A percentile compares a stretch with the other conserved stretches of the same genome.
Conservation (phyloP, 2,113 vertebrate species). For the Sinocyclocheilus anshuiensis region DNA sequence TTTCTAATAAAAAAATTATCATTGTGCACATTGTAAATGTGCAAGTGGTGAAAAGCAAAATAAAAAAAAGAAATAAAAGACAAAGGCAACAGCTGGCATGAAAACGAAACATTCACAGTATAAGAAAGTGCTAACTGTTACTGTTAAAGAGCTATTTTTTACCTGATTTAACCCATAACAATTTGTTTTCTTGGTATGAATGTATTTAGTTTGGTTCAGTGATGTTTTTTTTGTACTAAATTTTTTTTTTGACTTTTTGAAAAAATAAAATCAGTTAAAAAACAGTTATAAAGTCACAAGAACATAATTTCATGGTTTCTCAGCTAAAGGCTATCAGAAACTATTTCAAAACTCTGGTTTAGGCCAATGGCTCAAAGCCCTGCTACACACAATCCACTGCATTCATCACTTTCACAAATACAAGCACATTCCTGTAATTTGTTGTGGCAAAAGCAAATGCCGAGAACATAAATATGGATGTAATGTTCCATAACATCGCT, state of each 20-base stretch:
- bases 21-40: background rate
- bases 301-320: background rate
- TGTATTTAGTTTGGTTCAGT: background rate
- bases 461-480: conserved; percentile 7
- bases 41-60: background rate
- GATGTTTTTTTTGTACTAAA: background rate
- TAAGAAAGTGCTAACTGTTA: background rate
- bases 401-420: conserved; percentile 1
- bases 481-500: background rate
- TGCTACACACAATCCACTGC: background rate
- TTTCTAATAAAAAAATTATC: background rate
- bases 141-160: background rate
- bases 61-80: too few relatives aligned
- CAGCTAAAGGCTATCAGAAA: background rate
- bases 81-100: too few relatives aligned
- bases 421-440: background rate
- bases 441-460: background rate
- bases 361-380: too few relatives aligned
- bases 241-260: background rate
- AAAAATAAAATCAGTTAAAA: background rate
- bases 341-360: background rate
- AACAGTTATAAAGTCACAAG: too few relatives aligned
- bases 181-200: background rate
- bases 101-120: background rate
- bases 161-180: background rate